Conservation (phyloP, 1,140 invertebrate species). For the Agrilus planipennis region DNA sequence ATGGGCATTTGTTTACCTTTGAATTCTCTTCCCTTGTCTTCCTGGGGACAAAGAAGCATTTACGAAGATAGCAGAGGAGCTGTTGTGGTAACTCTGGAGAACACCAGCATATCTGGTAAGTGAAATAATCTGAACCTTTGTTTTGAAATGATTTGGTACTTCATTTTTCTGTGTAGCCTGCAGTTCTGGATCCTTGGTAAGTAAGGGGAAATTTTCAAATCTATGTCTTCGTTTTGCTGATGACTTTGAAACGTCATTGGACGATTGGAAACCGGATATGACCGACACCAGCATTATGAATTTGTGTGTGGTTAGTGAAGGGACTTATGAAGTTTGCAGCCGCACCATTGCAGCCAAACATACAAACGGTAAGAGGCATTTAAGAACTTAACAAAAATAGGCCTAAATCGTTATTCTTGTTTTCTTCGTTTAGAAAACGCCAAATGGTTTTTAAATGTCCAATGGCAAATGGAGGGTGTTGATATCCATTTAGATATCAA, state of each 20-base stretch:
- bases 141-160: not conserved
- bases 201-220: slow-evolving; percentile 69
- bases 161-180: slow-evolving; percentile 41
- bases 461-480: slow-evolving; percentile 99
- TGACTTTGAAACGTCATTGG: slow-evolving; percentile 90
- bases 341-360: slow-evolving; percentile 72
- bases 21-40: slow-evolving; percentile 60
- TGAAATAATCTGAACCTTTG: slow-evolving; percentile 1
- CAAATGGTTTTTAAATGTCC: slow-evolving; percentile 95
- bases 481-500: slow-evolving; percentile 93
- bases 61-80: slow-evolving; percentile 79
- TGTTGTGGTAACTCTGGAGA: slow-evolving; percentile 88
- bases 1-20: slow-evolving; percentile 93
- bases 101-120: slow-evolving; percentile 71
- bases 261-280: slow-evolving; percentile 93
- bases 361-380: slow-evolving; percentile 40
- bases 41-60: slow-evolving; percentile 51
- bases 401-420: not conserved
- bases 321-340: slow-evolving; percentile 94
- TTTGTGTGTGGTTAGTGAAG: slow-evolving; percentile 92
- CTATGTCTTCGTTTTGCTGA: slow-evolving; percentile 89
- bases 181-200: slow-evolving; percentile 67
- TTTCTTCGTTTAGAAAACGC: slow-evolving; percentile 92
- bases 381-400: not conserved
- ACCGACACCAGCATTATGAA: slow-evolving; percentile 80